Percentiles rank a stretch among this genome's conserved stretches.
Conservation (phyloP, 2,888 invertebrate genomes). For the Leucophenga montana region DNA sequence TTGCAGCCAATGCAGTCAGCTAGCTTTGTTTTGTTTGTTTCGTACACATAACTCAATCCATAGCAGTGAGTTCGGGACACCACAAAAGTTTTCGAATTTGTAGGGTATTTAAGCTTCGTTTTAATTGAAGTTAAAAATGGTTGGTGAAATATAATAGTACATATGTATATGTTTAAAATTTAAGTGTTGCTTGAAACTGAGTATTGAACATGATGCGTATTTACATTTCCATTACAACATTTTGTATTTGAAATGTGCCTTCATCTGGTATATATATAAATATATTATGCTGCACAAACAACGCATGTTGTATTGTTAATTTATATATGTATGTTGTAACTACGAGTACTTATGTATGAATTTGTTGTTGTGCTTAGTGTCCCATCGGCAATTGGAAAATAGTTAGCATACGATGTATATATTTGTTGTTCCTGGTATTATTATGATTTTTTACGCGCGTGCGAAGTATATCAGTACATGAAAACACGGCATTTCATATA, state of each 20-base stretch:
- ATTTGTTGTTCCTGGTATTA: neutral
- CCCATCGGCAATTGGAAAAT: slow-evolving; percentile 12
- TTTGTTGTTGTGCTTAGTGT: neutral
- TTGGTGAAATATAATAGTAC: no score
- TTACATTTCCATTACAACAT: slow-evolving; percentile 15
- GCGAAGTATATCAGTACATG: no score
- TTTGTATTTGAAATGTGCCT: no score
- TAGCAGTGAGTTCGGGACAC: no score
- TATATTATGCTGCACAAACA: neutral
- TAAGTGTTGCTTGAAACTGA: neutral
- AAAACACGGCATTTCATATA: neutral
- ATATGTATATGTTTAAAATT: neutral
- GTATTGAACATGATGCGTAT: slow-evolving; percentile 11
- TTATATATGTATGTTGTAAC: neutral
- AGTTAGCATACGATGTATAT: neutral
- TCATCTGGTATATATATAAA: neutral
- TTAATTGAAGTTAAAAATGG: no score
- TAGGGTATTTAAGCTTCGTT: no score
- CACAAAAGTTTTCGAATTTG: no score
- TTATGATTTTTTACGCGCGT: neutral
- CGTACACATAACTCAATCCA: no score
- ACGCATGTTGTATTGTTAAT: neutral
- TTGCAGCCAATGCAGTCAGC: no score
- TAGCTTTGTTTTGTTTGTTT: no score
- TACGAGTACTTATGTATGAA: no score